Evolutionary conservation across 2,113 vertebrate genomes (phyloP).

Genomic region (Grantiella picta): DNA sequence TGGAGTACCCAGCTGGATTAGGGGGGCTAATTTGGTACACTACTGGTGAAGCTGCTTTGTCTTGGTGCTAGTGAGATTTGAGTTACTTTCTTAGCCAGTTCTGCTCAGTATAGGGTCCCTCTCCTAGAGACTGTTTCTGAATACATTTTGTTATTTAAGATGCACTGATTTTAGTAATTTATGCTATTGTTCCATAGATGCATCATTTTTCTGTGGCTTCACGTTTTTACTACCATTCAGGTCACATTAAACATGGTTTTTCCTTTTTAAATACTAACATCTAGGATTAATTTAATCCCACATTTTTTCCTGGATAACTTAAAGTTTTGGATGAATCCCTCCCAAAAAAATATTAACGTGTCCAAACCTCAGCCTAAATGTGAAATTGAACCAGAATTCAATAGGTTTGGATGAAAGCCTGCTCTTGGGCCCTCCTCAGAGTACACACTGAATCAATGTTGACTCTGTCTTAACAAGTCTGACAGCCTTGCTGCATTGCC

Average conservation of each 20-base stretch:
- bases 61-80: neutral
- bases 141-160: neutral
- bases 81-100: neutral
- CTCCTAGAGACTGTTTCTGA: neutral
- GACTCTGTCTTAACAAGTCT: constrained; percentile 33
- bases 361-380: constrained; percentile 47
- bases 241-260: constrained; percentile 27
- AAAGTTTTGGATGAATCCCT: constrained; percentile 54
- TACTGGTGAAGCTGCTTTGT: neutral
- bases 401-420: constrained; percentile 55
- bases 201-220: constrained; percentile 39
- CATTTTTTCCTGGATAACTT: constrained; percentile 58
- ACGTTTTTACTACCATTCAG: constrained; percentile 33
- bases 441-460: neutral
- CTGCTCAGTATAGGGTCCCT: neutral
- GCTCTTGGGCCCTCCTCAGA: constrained; percentile 11
- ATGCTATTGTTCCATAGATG: neutral
- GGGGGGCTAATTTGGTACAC: neutral
- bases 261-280: constrained; percentile 48
- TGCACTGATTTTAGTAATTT: neutral
- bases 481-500: neutral
- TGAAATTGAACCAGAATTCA: constrained; percentile 40
- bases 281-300: constrained; percentile 61
- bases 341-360: constrained; percentile 24
- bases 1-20: neutral